phyloP scores from a whole-genome alignment of 2,113 vertebrate species.

The human (Homo sapiens) region GRCh38 chr1:165142501-165143000 shows the following conservation, averaged over 20 bases:
- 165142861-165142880: not conserved
- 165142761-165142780: not conserved
- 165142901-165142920: accelerated
- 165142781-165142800: not conserved
- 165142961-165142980: accelerated
- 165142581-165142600: too few species aligned
- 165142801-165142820: not conserved
- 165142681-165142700: not conserved
- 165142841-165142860: not conserved
- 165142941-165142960: not conserved
- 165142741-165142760: not conserved
- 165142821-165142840: not conserved
- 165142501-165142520: not conserved
- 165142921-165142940: not conserved
- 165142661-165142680: not conserved
- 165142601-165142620: too few species aligned
- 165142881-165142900: not conserved
- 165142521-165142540: not conserved
- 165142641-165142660: not conserved
- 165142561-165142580: not conserved
- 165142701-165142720: not conserved
- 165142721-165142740: too few species aligned
- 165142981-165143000: not conserved
- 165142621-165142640: not conserved
- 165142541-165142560: not conserved